Evolutionary conservation across 2,113 vertebrate species (phyloP).

Genomic region (Varanus salvator): DNA sequence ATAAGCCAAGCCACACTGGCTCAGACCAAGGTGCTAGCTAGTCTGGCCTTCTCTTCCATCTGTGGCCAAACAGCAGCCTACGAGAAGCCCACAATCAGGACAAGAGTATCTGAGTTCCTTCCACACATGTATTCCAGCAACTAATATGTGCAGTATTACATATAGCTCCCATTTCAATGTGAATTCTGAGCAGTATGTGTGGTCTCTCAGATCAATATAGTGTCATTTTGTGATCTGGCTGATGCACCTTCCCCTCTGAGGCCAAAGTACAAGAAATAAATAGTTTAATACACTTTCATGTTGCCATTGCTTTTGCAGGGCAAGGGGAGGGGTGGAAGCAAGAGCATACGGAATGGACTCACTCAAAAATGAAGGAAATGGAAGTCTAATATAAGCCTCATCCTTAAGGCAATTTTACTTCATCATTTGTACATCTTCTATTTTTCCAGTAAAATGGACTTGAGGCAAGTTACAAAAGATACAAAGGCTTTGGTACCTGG

Average conservation of each 20-base stretch:
- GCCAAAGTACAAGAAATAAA: background rate
- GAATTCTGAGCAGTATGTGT: background rate
- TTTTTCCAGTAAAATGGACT: background rate
- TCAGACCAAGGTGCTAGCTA: too few relatives aligned
- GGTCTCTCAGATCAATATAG: background rate
- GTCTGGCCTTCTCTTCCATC: too few relatives aligned
- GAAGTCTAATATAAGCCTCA: background rate
- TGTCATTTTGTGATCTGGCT: background rate
- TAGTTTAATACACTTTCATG: background rate
- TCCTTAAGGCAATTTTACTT: background rate
- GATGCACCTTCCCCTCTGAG: background rate
- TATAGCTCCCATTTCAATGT: background rate
- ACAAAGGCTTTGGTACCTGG: background rate
- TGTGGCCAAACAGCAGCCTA: too few relatives aligned
- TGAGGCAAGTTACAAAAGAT: background rate
- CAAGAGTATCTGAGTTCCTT: too few relatives aligned
- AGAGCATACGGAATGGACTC: background rate
- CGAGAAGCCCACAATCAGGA: too few relatives aligned
- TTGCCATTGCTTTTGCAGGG: conserved; percentile 17
- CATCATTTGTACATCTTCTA: background rate
- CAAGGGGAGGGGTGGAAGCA: background rate
- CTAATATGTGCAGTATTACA: background rate
- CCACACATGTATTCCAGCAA: background rate
- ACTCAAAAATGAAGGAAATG: background rate
- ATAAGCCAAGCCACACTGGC: too few relatives aligned